Percentiles rank a stretch among this genome's conserved stretches.
Conservation (phyloP, 2,113 vertebrate species). For the Alethe castanea region DNA sequence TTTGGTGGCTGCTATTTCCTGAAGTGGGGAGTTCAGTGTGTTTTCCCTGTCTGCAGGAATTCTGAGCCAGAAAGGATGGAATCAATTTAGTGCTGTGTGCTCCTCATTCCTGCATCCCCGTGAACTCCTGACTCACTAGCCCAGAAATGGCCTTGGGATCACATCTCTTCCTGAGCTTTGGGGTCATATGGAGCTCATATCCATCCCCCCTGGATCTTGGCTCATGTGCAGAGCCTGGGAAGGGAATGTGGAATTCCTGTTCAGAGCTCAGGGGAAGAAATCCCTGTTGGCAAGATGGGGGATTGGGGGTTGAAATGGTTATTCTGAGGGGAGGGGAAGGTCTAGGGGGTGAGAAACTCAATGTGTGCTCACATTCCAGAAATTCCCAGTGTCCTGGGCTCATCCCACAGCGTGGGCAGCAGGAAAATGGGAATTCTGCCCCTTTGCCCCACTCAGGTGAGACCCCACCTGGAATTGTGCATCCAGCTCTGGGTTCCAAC, state of each 20-base stretch:
- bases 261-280: background rate
- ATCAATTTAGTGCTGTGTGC: background rate
- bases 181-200: background rate
- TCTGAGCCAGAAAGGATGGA: background rate
- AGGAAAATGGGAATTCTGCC: background rate
- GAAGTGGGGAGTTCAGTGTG: fast-evolving
- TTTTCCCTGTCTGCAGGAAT: background rate
- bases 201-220: background rate
- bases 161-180: background rate
- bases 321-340: background rate
- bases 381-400: fast-evolving
- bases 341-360: background rate
- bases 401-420: fast-evolving
- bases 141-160: background rate
- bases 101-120: fast-evolving
- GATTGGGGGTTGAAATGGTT: background rate
- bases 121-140: conserved; percentile 2
- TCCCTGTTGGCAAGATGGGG: fast-evolving
- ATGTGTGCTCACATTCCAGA: background rate
- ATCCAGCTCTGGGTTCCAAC: fast-evolving
- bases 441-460: background rate
- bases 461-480: background rate
- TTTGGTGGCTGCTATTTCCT: background rate
- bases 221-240: background rate
- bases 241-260: background rate